Evolutionary conservation across 2,797 vertebrate genomes (phyloP), one percentile per base, ranked within the genome.

Genomic region (Apogon talboti): DNA sequence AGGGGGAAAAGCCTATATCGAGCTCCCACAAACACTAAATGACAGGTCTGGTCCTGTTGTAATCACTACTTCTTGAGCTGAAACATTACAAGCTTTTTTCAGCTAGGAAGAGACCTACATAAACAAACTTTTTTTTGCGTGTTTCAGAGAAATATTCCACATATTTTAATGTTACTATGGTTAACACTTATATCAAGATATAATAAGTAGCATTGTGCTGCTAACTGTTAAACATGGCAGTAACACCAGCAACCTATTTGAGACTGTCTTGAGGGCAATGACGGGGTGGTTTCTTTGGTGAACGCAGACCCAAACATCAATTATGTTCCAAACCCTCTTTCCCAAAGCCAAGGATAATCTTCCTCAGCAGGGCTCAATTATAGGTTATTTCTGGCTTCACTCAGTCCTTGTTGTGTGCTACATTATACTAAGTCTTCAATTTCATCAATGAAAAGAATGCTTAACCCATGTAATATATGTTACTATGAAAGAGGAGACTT

Each of bases 351-450:
- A 80, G 84, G 87, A 89, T 92, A 92, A 92, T 89, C 87, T 87
- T 73, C 69, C 78, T 91, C 85, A 80, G 89, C 78, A 88, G 83
- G 85, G 83, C 90, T 89, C 89, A 92, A 92, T 93, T 92, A 92
- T 83, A 76, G 85, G 87, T 85, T 92, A 91, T 92, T 92, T 91
- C 83, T 75, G 86, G 87, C 86, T 77, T 50, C 70, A 84, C 79
- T 87, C 76, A 7, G 61, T 66, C 67, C 78, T 78, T 68, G 71
- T 75, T 70, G 76, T 83, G 82, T 33, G 47, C 74, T 63, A 67
- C 80, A 69, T 69, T 65, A 80, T 48, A 15, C 71, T 38, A 67
- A 81, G 58, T 57, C 63, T 71, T 68, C 67, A 74, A 47, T 71
- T 51, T 35, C 74, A 76, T 82, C 66, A 84, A 82, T 74, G 53